Evolutionary conservation across 1,140 invertebrate species (phyloP), one percentile per base, ranked within the genome.

Genomic region (Caenorhabditis latens): DNA sequence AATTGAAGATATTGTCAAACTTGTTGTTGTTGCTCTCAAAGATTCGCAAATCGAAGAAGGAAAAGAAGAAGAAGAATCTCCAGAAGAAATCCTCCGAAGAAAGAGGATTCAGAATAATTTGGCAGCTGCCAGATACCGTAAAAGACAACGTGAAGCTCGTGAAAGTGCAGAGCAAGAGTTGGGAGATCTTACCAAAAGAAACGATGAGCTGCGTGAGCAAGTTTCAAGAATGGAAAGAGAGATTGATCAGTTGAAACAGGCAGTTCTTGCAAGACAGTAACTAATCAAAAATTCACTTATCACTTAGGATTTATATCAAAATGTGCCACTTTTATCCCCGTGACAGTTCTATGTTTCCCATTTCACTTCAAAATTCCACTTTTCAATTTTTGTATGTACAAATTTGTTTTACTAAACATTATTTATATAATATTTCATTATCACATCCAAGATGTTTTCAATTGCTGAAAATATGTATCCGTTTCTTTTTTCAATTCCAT

Each of bases 101-200:
- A 79, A 79, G 46, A 79, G 71, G 46, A 79, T 79, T 79, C 71
- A 79, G 85, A 86, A 86, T 32, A 86, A 86, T 50, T 43, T 79
- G 21, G 85, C 85, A 11, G 85, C 85, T 5, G 85, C 85, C 48
- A 53, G 85, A 32, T 86, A 86, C 32, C 85, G 85, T 24, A 86
- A 86, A 50, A 53, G 85, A 71, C 85, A 86, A 86, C 63, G 85
- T 7, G 85, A 86, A 32, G 63, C 67, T 53, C 67, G 79, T 40
- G 48, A 86, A 32, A 57, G 48, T 42, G 85, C 67, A 8, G 79
- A 79, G 50, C 48, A 57, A 19, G 85, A 86, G 16, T 43, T 86
- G 32, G 85, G 67, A 9, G 85, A 86, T 16, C 50, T 86, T 19
- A 86, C 71, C 4, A 57, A 65, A 43, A 79, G 79, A 42, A 86